A percentile compares a stretch with the other conserved stretches of the same genome.
These are phyloP conservation scores for Pangasianodon hypophthalmus DNA, from an alignment of 2,113 vertebrate species.

Conservation along the genomic window DNA sequence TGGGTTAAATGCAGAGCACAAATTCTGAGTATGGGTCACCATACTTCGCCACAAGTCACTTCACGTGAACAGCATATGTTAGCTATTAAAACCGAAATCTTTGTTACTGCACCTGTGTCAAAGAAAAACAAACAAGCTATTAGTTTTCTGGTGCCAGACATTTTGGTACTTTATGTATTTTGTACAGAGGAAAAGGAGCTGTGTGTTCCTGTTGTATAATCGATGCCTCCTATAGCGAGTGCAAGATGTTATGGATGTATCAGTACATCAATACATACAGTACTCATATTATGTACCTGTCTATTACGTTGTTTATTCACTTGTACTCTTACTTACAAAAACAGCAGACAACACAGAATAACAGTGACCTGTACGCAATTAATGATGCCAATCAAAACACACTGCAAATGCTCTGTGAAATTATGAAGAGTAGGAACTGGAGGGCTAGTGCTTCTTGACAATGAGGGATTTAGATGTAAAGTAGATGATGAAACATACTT, in stretches of 20 bases:
- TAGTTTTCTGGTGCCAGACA: neutral
- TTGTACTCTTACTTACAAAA: neutral
- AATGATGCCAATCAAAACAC: neutral
- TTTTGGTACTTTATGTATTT: neutral
- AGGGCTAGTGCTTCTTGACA: neutral
- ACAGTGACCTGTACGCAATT: neutral
- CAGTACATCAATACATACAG: neutral
- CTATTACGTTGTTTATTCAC: neutral
- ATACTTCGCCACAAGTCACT: too few relatives aligned
- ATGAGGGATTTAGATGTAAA: neutral
- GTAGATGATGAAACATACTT: neutral
- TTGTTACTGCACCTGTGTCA: neutral
- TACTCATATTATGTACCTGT: neutral
- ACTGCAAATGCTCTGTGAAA: neutral
- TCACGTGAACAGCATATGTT: neutral
- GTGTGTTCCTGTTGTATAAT: neutral
- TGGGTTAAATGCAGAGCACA: too few relatives aligned
- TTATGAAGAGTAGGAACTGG: neutral
- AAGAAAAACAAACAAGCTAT: neutral
- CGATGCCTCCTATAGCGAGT: neutral
- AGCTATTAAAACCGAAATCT: neutral
- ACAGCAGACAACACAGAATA: neutral
- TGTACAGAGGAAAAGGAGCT: neutral
- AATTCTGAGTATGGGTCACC: too few relatives aligned
- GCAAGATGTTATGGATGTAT: neutral